A percentile compares a stretch with the other conserved stretches of the same genome.
Evolutionary conservation across 2,888 invertebrate genomes (phyloP).

Genomic region (Prionchulus punctatus): DNA sequence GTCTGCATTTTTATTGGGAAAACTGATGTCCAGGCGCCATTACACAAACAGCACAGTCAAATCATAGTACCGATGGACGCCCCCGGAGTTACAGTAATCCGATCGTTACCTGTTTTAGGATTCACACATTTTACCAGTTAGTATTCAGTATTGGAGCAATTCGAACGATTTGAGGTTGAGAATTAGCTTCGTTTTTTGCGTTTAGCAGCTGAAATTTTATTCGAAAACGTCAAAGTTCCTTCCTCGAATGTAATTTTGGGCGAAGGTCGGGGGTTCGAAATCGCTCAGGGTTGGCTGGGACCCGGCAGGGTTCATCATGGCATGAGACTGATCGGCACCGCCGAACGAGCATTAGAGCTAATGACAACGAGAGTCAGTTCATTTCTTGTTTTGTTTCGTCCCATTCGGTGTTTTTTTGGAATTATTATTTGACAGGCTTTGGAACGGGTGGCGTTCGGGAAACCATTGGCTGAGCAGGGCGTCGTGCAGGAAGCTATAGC

Average conservation of each 20-base stretch:
- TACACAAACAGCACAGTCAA: constrained; percentile 38
- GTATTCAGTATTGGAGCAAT: too few relatives aligned
- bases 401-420: too few relatives aligned
- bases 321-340: constrained; percentile 38
- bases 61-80: constrained; percentile 39
- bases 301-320: constrained; percentile 41
- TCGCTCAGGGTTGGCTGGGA: constrained; percentile 39
- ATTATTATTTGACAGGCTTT: constrained; percentile 26
- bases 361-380: constrained; percentile 30
- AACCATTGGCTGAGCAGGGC: constrained; percentile 34
- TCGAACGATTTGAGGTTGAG: too few relatives aligned
- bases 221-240: constrained; percentile 39
- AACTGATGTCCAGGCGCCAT: constrained; percentile 27
- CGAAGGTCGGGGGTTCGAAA: constrained; percentile 40
- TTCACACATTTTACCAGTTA: constrained; percentile 36
- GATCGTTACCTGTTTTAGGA: constrained; percentile 37
- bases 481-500: constrained; percentile 38
- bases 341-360: constrained; percentile 35
- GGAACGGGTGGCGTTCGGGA: constrained; percentile 36
- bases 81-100: constrained; percentile 35
- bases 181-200: too few relatives aligned
- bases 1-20: constrained; percentile 40
- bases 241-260: constrained; percentile 35
- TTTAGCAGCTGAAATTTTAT: constrained; percentile 37
- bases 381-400: too few relatives aligned